These are phyloP conservation scores for Aptenodytes forsteri DNA, from an alignment of 2,113 vertebrate genomes.

Conservation along the genomic window DNA sequence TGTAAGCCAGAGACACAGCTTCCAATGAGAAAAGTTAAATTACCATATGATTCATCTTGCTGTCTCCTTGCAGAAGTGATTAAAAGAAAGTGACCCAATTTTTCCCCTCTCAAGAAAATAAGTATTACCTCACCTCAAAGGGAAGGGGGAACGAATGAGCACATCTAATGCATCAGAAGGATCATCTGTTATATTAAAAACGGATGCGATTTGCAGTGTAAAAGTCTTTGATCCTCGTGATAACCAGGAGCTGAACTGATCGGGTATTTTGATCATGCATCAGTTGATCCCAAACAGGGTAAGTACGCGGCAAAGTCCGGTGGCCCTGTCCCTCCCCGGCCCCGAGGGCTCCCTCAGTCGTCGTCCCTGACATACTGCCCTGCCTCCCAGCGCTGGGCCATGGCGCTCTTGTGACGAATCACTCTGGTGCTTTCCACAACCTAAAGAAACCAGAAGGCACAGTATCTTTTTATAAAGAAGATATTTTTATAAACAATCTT, in stretches of 20 bases:
- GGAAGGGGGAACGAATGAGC: not conserved
- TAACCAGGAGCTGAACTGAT: not conserved
- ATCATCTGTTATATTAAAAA: not conserved
- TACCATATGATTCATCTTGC: not conserved
- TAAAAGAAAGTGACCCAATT: not conserved
- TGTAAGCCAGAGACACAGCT: not conserved
- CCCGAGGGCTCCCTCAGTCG: not conserved
- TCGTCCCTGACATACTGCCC: slow-evolving; percentile 69
- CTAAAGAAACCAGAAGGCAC: slow-evolving; percentile 29
- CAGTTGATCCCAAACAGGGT: fast-evolving
- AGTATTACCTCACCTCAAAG: not conserved
- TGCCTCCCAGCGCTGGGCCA: slow-evolving; percentile 85
- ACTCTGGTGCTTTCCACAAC: slow-evolving; percentile 86
- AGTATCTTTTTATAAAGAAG: not conserved
- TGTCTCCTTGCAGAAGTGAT: not conserved
- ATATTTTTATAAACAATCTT: fast-evolving
- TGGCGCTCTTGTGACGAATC: slow-evolving; percentile 76
- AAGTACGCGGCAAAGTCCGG: fast-evolving
- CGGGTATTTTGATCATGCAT: fast-evolving
- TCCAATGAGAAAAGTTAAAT: not conserved
- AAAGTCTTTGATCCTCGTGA: not conserved
- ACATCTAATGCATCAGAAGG: not conserved
- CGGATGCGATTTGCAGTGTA: not conserved
- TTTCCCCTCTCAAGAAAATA: not conserved
- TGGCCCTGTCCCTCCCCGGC: not conserved